Evolutionary conservation across 2,888 invertebrate genomes (phyloP).

Genomic region (Linnaemya vulpina): DNA sequence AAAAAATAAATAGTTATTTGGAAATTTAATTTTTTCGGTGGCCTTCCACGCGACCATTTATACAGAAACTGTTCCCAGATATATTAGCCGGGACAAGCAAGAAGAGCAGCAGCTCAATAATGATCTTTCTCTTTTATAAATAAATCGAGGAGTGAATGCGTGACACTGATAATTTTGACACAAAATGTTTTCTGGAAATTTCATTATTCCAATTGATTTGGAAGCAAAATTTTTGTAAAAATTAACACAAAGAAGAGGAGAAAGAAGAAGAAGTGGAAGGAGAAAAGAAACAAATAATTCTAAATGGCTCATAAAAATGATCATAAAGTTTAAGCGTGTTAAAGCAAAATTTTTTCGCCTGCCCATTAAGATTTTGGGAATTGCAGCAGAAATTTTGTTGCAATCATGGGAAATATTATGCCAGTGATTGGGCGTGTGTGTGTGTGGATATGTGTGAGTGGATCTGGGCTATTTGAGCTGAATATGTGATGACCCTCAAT

Average conservation of each 20-base stretch:
- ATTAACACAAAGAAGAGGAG: neutral
- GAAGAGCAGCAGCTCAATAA: conserved; percentile 1
- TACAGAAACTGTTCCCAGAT: conserved; percentile 1
- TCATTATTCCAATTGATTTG: conserved; percentile 50
- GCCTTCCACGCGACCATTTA: conserved; percentile 63
- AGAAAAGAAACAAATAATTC: conserved; percentile 17
- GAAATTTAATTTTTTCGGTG: conserved; percentile 27
- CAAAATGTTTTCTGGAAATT: conserved; percentile 61
- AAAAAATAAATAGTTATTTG: conserved; percentile 34
- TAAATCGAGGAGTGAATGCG: conserved; percentile 18
- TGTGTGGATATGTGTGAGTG: conserved; percentile 9
- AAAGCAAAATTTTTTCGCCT: conserved; percentile 28
- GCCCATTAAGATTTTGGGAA: neutral
- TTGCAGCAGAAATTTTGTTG: conserved; percentile 16
- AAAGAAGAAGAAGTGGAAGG: neutral
- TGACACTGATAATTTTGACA: conserved; percentile 56
- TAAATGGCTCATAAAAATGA: conserved; percentile 54
- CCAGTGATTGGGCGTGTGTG: neutral
- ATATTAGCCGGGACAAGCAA: conserved; percentile 29
- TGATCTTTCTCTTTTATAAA: no score
- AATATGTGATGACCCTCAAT: conserved; percentile 61
- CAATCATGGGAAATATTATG: conserved; percentile 21
- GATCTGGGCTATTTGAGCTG: neutral
- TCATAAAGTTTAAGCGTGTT: conserved; percentile 59
- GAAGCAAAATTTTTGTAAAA: conserved; percentile 20